These are phyloP conservation scores for Steromphala cineraria DNA, from an alignment of 2,888 invertebrate genomes.

Conservation along the genomic window DNA sequence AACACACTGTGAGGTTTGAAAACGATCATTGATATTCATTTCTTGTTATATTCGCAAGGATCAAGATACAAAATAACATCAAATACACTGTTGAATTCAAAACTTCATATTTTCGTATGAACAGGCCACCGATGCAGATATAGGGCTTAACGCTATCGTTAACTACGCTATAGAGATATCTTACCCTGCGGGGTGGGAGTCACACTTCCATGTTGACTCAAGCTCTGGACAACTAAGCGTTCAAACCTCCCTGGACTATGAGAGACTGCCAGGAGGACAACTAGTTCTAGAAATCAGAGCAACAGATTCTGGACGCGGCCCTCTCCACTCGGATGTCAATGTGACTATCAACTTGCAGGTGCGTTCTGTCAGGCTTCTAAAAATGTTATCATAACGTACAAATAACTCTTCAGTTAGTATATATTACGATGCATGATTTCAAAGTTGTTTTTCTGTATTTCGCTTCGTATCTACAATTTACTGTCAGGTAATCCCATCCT, in stretches of 20 bases:
- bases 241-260: slow-evolving; percentile 59
- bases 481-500: too few relatives aligned
- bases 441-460: too few relatives aligned
- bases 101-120: background rate
- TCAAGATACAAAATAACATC: too few relatives aligned
- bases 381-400: too few relatives aligned
- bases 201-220: slow-evolving; percentile 80
- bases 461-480: too few relatives aligned
- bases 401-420: too few relatives aligned
- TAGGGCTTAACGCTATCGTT: slow-evolving; percentile 33
- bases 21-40: too few relatives aligned
- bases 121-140: slow-evolving; percentile 84
- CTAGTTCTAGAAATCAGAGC: slow-evolving; percentile 54
- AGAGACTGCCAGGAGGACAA: slow-evolving; percentile 39
- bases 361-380: slow-evolving; percentile 64
- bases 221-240: slow-evolving; percentile 79
- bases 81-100: too few relatives aligned
- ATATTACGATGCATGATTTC: too few relatives aligned
- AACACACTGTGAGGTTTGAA: too few relatives aligned
- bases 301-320: slow-evolving; percentile 59
- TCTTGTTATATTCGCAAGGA: too few relatives aligned
- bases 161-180: slow-evolving; percentile 34
- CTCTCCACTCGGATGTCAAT: slow-evolving; percentile 36
- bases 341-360: slow-evolving; percentile 62
- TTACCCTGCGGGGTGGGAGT: background rate